Evolutionary conservation across 2,888 invertebrate genomes (phyloP).

Genomic region (Hyalella azteca): DNA sequence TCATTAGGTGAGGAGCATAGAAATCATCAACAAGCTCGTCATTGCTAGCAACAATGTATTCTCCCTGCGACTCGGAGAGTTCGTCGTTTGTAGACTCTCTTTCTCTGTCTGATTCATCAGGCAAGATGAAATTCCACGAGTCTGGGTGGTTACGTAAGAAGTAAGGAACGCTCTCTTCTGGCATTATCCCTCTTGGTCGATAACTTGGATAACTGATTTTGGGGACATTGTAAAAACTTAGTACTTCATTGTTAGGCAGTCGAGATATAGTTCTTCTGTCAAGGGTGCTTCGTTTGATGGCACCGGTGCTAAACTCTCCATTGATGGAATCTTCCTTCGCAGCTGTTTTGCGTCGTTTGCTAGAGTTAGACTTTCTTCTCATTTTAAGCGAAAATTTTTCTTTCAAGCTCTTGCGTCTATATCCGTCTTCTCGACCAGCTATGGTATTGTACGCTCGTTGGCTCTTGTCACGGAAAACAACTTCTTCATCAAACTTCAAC

Average conservation of each 20-base stretch:
- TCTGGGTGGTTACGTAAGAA: slow-evolving; percentile 49
- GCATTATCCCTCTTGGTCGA: neutral
- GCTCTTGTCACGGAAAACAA: neutral
- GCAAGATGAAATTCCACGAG: slow-evolving; percentile 51
- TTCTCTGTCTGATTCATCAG: slow-evolving; percentile 41
- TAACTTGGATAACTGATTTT: neutral
- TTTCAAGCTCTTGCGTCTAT: neutral
- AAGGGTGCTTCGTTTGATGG: neutral
- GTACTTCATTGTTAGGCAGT: neutral
- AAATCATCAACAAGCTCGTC: neutral
- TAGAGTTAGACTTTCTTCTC: neutral
- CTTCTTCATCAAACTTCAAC: neutral
- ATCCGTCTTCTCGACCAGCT: neutral
- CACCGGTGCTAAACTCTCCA: neutral
- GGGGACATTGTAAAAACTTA: neutral
- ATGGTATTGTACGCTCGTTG: neutral
- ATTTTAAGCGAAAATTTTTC: slow-evolving; percentile 8
- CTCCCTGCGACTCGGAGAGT: slow-evolving; percentile 4
- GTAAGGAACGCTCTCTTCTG: slow-evolving; percentile 49
- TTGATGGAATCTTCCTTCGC: neutral
- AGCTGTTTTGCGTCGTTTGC: neutral
- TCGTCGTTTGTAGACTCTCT: neutral
- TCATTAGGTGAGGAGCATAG: slow-evolving; percentile 18
- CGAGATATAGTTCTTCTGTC: neutral
- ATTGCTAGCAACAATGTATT: neutral